Conservation (phyloP, 2,888 invertebrate genomes). For the Trissolcus brochymenae region DNA sequence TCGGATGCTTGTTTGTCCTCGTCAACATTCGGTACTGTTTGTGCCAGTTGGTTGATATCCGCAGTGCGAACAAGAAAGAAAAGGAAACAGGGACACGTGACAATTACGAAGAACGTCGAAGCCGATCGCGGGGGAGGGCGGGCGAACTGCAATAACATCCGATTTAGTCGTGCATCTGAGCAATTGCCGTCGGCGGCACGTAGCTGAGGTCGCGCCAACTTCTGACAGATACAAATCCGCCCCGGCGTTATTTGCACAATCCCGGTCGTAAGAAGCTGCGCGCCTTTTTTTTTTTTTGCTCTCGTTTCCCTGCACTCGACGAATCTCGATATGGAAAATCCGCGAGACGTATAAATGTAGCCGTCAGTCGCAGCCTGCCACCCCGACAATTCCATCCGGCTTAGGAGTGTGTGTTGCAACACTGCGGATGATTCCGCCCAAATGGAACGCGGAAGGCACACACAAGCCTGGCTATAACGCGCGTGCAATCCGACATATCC, state of each 20-base stretch:
- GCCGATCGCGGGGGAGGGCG: neutral
- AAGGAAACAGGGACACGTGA: conserved; percentile 23
- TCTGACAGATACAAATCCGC: conserved; percentile 72
- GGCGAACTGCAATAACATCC: conserved; percentile 49
- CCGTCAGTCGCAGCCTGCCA: conserved; percentile 72
- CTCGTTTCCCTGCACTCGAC: conserved; percentile 64
- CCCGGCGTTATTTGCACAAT: conserved; percentile 69
- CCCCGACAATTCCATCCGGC: conserved; percentile 68
- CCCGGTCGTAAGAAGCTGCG: conserved; percentile 59
- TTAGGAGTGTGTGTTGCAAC: conserved; percentile 48
- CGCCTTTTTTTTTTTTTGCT: conserved; percentile 15
- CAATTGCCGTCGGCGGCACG: conserved; percentile 60
- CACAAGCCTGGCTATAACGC: conserved; percentile 12
- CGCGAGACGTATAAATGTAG: conserved; percentile 74
- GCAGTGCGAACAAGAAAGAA: neutral
- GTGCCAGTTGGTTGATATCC: conserved; percentile 20
- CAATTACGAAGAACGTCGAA: conserved; percentile 18
- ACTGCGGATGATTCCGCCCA: conserved; percentile 50
- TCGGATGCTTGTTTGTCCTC: conserved; percentile 41
- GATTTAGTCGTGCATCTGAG: conserved; percentile 63
- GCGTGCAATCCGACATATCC: conserved; percentile 40
- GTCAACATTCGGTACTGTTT: conserved; percentile 24
- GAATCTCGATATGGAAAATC: conserved; percentile 74
- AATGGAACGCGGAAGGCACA: conserved; percentile 39
- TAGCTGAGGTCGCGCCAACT: conserved; percentile 65